phyloP scores from a whole-genome alignment of 1,140 invertebrate genomes.

The Schlechtendalia chinensis region DNA sequence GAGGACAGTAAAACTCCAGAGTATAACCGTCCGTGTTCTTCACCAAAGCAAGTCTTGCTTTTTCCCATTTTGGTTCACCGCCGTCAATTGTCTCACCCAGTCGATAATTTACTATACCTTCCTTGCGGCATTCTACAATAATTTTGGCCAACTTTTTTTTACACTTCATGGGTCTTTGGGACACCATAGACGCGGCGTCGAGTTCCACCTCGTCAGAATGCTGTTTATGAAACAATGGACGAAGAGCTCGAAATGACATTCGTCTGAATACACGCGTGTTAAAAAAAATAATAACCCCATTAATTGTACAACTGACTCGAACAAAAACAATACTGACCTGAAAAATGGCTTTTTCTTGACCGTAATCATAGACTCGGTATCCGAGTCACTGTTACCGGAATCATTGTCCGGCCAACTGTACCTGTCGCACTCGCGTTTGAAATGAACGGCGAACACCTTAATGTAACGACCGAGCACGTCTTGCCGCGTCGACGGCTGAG shows the following conservation, averaged over 20 bases:
- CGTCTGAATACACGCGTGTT: conserved; percentile 62
- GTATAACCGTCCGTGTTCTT: conserved; percentile 89
- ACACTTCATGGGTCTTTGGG: conserved; percentile 70
- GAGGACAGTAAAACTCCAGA: conserved; percentile 93
- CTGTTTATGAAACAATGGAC: conserved; percentile 85
- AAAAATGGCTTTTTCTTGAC: conserved; percentile 68
- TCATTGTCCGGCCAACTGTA: conserved; percentile 53
- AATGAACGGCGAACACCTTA: conserved; percentile 78
- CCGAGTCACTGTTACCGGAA: conserved; percentile 50
- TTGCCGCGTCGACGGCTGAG: conserved; percentile 64
- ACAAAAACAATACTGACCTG: conserved; percentile 59
- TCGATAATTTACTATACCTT: conserved; percentile 87
- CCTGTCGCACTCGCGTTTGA: conserved; percentile 72
- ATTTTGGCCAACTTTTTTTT: conserved; percentile 88
- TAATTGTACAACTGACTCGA: too few relatives aligned
- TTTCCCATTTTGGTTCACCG: conserved; percentile 87
- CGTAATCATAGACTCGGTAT: conserved; percentile 55
- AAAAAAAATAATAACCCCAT: too few relatives aligned
- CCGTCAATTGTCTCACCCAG: conserved; percentile 87
- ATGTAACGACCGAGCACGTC: conserved; percentile 78
- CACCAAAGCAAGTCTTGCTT: conserved; percentile 76
- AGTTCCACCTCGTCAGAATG: conserved; percentile 85
- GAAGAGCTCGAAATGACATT: conserved; percentile 84
- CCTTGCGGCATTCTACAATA: conserved; percentile 87
- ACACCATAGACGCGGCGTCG: conserved; percentile 60